These are phyloP conservation scores for Sarcophaga peregrina DNA, from an alignment of 1,140 invertebrate genomes.

Conservation along the genomic window DNA sequence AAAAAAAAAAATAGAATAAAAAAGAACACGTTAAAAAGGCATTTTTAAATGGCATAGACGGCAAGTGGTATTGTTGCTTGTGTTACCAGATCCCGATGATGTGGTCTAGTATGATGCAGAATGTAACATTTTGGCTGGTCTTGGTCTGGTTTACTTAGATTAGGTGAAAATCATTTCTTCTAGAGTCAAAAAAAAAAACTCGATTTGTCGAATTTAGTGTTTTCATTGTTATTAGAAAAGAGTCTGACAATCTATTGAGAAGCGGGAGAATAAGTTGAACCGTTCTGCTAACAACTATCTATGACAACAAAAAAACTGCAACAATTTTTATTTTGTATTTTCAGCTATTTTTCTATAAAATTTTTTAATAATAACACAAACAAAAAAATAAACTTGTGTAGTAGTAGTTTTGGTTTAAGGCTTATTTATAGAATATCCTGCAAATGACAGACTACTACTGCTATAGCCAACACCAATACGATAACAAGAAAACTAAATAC, in stretches of 20 bases:
- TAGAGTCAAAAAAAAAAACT: too few species aligned
- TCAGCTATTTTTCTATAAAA: neutral
- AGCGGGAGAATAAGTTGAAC: too few species aligned
- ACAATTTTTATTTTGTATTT: neutral
- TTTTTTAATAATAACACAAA: neutral
- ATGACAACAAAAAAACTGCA: too few species aligned
- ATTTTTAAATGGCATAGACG: constrained; percentile 6
- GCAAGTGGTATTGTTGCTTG: neutral
- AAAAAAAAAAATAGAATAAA: constrained; percentile 23
- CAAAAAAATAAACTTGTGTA: constrained; percentile 10
- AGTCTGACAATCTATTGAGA: too few species aligned
- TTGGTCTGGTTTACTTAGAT: neutral
- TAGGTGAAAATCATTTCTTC: too few species aligned
- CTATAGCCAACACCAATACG: neutral
- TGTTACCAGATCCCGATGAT: neutral
- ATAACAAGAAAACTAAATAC: constrained; percentile 2
- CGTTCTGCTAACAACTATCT: too few species aligned
- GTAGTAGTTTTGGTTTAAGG: constrained; percentile 30
- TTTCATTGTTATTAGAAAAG: too few species aligned
- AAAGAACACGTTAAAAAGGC: constrained; percentile 7
- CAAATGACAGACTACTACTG: constrained; percentile 34
- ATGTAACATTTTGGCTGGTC: too few species aligned
- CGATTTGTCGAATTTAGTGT: too few species aligned
- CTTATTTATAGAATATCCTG: constrained; percentile 37
- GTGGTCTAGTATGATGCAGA: too few species aligned